Percentiles rank a stretch among this genome's conserved stretches.
These are phyloP conservation scores for Chitala chitala DNA, from an alignment of 2,113 vertebrate genomes.

Conservation along the genomic window DNA sequence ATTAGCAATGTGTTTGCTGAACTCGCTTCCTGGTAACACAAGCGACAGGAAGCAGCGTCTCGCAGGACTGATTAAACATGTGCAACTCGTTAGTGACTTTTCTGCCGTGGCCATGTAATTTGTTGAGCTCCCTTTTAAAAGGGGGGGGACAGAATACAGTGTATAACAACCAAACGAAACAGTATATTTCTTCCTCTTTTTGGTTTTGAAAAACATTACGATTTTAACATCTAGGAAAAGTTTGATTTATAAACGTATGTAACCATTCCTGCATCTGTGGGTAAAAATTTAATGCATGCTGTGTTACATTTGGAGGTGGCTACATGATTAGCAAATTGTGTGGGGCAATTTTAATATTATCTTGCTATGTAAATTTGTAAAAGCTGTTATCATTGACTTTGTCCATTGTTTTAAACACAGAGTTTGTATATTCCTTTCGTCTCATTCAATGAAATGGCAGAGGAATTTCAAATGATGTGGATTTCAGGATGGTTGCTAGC, in stretches of 20 bases:
- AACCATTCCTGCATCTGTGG: neutral
- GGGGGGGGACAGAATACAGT: constrained; percentile 52
- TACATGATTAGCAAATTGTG: neutral
- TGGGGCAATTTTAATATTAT: neutral
- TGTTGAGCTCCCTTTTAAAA: constrained; percentile 69
- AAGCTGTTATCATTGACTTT: constrained; percentile 43
- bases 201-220: too few species aligned
- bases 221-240: too few species aligned
- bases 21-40: constrained; percentile 72
- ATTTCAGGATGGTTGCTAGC: constrained; percentile 84
- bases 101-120: constrained; percentile 86
- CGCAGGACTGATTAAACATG: constrained; percentile 96
- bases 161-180: neutral
- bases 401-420: constrained; percentile 60
- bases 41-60: constrained; percentile 85
- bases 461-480: constrained; percentile 89
- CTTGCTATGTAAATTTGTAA: neutral
- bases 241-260: neutral
- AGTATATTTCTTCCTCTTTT: neutral
- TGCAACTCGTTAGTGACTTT: constrained; percentile 91
- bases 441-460: constrained; percentile 80
- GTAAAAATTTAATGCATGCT: neutral
- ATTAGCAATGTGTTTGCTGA: constrained; percentile 72
- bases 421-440: constrained; percentile 74
- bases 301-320: neutral